phyloP scores from a whole-genome alignment of 2,888 invertebrate species.

The Chymomyza amoena region DNA sequence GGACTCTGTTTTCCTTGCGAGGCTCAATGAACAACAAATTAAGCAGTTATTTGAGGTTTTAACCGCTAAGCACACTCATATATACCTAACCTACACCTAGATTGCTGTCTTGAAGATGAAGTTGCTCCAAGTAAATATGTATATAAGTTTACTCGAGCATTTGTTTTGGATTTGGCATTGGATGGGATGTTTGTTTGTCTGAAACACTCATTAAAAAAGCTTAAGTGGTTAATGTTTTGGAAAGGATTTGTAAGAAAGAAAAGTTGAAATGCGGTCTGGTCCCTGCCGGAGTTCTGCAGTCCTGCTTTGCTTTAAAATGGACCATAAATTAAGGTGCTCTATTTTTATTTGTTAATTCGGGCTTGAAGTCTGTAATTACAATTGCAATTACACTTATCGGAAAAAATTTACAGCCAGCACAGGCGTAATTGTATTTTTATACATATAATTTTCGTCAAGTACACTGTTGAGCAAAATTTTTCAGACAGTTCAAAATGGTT shows the following conservation, averaged over 20 bases:
- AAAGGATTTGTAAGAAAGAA: neutral
- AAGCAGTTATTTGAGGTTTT: conserved; percentile 66
- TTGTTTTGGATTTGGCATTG: neutral
- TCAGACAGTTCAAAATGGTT: too few species aligned
- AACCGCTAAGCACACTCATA: conserved; percentile 15
- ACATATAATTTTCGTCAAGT: too few species aligned
- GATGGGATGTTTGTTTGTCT: neutral
- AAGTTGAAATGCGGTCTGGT: neutral
- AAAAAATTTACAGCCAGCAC: too few species aligned
- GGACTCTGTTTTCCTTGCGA: conserved; percentile 17
- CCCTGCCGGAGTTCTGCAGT: too few species aligned
- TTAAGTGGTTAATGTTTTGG: neutral
- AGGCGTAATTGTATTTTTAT: too few species aligned
- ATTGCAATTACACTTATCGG: too few species aligned
- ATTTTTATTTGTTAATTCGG: too few species aligned
- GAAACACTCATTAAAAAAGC: neutral
- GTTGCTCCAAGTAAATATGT: neutral
- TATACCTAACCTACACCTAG: neutral
- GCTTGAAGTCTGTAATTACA: too few species aligned
- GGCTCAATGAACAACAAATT: conserved; percentile 56
- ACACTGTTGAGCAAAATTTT: too few species aligned
- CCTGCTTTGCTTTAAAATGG: too few species aligned
- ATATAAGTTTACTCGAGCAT: neutral
- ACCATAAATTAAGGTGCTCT: too few species aligned
- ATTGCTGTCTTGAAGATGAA: neutral